phyloP scores from a whole-genome alignment of 1,140 invertebrate genomes.

The Scylla paramamosain region DNA sequence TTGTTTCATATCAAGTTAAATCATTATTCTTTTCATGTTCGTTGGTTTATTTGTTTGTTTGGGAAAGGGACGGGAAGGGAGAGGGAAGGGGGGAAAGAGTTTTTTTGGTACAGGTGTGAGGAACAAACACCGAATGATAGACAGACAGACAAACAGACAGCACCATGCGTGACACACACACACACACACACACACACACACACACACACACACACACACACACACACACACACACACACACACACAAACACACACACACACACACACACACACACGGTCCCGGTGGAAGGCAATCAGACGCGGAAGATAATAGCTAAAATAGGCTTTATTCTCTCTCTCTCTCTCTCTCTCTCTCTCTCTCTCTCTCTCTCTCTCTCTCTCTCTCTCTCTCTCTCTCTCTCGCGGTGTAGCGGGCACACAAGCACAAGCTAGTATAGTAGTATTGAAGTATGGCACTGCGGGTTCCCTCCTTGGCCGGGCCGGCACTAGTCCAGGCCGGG shows the following conservation, averaged over 20 bases:
- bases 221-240: not conserved
- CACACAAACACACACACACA: not conserved
- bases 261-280: not conserved
- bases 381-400: not conserved
- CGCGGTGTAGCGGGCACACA: not conserved
- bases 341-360: not conserved
- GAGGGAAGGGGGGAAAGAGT: not conserved
- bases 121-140: too few relatives aligned
- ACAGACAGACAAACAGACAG: too few relatives aligned
- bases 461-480: not conserved
- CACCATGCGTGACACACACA: not conserved
- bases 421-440: not conserved
- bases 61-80: not conserved
- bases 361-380: not conserved
- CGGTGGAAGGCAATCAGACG: not conserved
- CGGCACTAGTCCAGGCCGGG: conserved; percentile 56
- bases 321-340: conserved; percentile 14
- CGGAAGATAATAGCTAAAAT: not conserved
- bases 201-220: not conserved
- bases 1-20: not conserved
- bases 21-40: not conserved
- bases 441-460: conserved; percentile 34
- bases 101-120: too few relatives aligned
- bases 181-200: not conserved
- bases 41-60: not conserved